Evolutionary conservation across 2,797 vertebrate species (phyloP).

Genomic region (Gila robusta): DNA sequence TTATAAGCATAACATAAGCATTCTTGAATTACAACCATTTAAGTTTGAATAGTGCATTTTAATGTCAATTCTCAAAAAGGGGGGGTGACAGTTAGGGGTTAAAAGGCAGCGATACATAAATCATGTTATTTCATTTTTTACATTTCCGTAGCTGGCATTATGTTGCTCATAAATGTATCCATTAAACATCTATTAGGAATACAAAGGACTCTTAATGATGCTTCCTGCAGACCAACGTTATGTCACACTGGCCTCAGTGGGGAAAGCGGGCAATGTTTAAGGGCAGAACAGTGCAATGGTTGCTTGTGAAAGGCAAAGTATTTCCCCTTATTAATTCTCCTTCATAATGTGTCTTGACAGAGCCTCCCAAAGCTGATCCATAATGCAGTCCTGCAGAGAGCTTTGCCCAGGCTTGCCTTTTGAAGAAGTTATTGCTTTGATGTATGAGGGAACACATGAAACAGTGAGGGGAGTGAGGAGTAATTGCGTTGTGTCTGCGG

Average conservation of each 20-base stretch:
- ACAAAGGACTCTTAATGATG: slow-evolving; percentile 1
- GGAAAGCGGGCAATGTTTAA: slow-evolving; percentile 38
- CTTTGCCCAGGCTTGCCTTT: slow-evolving; percentile 64
- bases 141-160: not conserved
- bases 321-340: slow-evolving; percentile 67
- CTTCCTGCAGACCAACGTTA: not conserved
- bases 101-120: not conserved
- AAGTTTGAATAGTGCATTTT: no score
- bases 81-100: not conserved
- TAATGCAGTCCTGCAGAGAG: slow-evolving; percentile 66
- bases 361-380: slow-evolving; percentile 65
- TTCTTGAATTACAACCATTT: no score
- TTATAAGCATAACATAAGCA: no score
- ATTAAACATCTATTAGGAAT: slow-evolving; percentile 8
- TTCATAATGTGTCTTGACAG: slow-evolving; percentile 67
- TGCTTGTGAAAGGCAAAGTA: slow-evolving; percentile 62
- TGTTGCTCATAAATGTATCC: not conserved
- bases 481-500: slow-evolving; percentile 66
- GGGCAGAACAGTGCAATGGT: slow-evolving; percentile 54
- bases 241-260: slow-evolving; percentile 24
- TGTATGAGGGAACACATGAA: slow-evolving; percentile 66
- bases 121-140: not conserved
- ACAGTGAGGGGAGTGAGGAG: slow-evolving; percentile 64
- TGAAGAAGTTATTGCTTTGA: slow-evolving; percentile 68
- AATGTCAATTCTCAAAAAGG: no score